Conservation (phyloP, 2,113 vertebrate species). For the Platysternon megacephalum region DNA sequence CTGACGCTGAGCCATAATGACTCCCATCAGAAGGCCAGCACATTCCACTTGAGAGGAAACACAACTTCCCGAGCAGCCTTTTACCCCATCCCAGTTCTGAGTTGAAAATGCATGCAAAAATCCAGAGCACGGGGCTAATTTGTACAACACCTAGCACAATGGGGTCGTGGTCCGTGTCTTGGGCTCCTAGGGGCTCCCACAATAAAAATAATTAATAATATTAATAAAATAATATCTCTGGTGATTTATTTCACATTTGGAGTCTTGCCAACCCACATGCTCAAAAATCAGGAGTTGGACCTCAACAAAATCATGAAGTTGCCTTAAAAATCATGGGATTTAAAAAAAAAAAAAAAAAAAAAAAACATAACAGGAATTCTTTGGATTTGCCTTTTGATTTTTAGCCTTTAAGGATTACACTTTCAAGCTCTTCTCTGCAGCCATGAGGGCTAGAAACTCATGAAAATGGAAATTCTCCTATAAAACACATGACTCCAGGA, state of each 20-base stretch:
- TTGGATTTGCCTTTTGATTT: neutral
- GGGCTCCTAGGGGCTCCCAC: neutral
- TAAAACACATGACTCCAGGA: neutral
- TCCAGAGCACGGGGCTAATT: neutral
- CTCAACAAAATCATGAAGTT: no score
- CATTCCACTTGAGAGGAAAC: neutral
- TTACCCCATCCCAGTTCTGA: neutral
- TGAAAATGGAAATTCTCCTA: neutral
- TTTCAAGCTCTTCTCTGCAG: constrained; percentile 18
- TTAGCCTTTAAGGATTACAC: neutral
- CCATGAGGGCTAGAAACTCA: neutral
- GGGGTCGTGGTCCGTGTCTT: rapidly evolving
- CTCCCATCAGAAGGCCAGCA: constrained; percentile 3
- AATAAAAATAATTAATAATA: neutral
- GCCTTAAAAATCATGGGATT: neutral
- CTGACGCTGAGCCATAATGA: constrained; percentile 29
- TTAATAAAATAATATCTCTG: neutral
- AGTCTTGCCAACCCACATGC: neutral
- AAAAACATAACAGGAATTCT: neutral
- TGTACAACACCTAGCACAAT: neutral
- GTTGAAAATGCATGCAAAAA: neutral
- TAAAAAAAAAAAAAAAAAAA: neutral
- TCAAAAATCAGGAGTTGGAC: neutral
- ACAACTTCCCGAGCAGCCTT: neutral
- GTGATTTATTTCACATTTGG: neutral